phyloP scores from a whole-genome alignment of 2,113 vertebrate species.

The Malurus cyaneus region DNA sequence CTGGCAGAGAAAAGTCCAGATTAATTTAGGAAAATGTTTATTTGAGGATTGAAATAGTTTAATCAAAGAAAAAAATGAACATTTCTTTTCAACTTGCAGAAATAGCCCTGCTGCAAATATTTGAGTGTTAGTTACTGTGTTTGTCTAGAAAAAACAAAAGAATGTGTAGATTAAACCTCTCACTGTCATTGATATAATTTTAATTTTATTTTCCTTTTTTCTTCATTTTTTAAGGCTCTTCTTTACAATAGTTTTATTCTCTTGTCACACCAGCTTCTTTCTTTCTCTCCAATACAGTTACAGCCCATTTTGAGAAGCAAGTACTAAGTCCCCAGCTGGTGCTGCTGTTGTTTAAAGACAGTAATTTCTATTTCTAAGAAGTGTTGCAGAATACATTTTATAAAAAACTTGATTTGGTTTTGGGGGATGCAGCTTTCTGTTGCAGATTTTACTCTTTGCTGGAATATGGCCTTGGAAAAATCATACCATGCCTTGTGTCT shows the following conservation, averaged over 20 bases:
- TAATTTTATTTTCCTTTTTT: not conserved
- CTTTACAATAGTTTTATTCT: not conserved
- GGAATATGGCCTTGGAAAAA: not conserved
- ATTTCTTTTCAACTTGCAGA: not conserved
- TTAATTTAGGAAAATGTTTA: not conserved
- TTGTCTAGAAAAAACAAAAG: not conserved
- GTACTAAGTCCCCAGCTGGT: not conserved
- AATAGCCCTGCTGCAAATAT: not conserved
- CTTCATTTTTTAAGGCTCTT: not conserved
- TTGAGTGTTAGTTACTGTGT: not conserved
- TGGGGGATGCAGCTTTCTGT: not conserved
- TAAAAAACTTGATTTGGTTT: not conserved
- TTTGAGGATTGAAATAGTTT: not conserved
- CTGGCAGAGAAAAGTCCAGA: not conserved
- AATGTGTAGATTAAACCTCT: fast-evolving
- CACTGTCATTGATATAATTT: not conserved
- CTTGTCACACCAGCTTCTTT: not conserved
- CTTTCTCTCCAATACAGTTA: not conserved
- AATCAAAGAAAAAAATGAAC: not conserved
- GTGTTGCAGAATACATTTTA: not conserved
- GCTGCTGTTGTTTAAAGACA: not conserved
- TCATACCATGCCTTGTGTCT: not conserved
- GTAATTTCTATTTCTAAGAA: not conserved
- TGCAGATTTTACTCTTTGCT: not conserved
- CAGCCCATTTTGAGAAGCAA: not conserved